Base-by-base conservation (phyloP, 2,888 invertebrate genomes). In the Nyleta sp. region DNA sequence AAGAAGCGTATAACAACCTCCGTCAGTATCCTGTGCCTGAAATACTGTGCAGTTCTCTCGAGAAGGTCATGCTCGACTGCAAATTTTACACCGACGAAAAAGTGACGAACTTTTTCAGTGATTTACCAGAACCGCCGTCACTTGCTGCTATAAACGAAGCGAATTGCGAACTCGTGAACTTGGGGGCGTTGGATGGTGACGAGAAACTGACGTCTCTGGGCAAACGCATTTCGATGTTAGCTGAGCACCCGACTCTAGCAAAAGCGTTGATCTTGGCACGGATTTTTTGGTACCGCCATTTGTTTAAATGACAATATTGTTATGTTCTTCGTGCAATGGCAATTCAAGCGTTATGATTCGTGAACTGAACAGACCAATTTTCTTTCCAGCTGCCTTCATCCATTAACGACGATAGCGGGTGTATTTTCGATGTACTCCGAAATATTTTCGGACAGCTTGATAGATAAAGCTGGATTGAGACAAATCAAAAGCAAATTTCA, bases 131-230 rank as follows among this genome's bases (percentile, higher is more conserved):
- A 65, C 93, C 95, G 1, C 95, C 96, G 0, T 62, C 55, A 15
- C 0, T 2, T 0, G 91, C 86, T 20, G 91, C 93, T 0, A 91
- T 95, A 0, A 81, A 90, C 22, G 87, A 90, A 28, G 95, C 95
- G 0, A 92, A 95, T 1, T 85, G 91, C 0, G 94, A 94, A 82
- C 91, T 96, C 18, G 91, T 92, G 42, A 92, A 93, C 2, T 77
- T 92, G 87, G 93, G 92, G 0, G 93, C 94, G 0, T 81, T 95
- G 2, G 93, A 94, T 22, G 72, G 87, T 0, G 73, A 91, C 0
- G 94, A 95, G 84, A 92, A 92, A 28, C 85, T 95, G 10, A 95
- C 95, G 0, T 90, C 93, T 0, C 90, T 95, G 0, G 95, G 95
- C 1, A 87, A 88, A 20, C 84, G 92, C 0, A 89, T 94, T 0